Base-by-base conservation (phyloP, 1,140 invertebrate genomes). In the Harpegnathos saltator region DNA sequence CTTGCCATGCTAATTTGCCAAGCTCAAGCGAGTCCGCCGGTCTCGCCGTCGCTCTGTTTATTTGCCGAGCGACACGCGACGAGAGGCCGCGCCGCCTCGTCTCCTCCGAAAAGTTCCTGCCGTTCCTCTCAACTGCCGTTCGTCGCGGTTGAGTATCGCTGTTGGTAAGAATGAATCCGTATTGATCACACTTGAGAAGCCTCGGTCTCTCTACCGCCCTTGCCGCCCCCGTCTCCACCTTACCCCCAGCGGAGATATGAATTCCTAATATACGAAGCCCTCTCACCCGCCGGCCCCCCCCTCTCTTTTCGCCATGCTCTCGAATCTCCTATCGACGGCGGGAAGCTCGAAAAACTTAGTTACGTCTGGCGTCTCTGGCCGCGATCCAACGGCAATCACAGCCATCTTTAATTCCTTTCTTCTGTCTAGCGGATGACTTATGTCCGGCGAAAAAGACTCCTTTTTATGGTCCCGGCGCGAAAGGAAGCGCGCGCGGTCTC, bases 381-480 rank as follows among this genome's bases (percentile, higher is more conserved):
- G 73, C 78, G 85, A 89, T 92, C 92, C 91, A 93, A 92, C 75
- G 85, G 78, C 90, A 91, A 92, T 92, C 91, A 91, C 89, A 72
- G 74, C 90, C 82, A 90, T 92, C 90, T 91, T 92, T 92, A 92
- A 93, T 93, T 93, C 89, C 86, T 91, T 90, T 90, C 88, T 89
- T 87, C 86, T 92, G 86, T 89, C 90, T 88, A 78, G 84, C 68
- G 90, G 86, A 82, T 90, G 90, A 91, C 82, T 90, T 91, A 89
- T 90, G 50, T 78, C 77, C 85, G n/a, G 75, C 84, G n/a, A 78
- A 86, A 81, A 86, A 88, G 83, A 80, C 59, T 54, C 82, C 85
- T 85, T 87, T 69, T 85, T 87, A 74, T 85, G 74, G 50, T 72
- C 82, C 33, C 48, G 62, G 75, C 66, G 75, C 71, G 75, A 80